Evolutionary conservation across 2,797 vertebrate species (phyloP).

Genomic region (Bradypus variegatus): DNA sequence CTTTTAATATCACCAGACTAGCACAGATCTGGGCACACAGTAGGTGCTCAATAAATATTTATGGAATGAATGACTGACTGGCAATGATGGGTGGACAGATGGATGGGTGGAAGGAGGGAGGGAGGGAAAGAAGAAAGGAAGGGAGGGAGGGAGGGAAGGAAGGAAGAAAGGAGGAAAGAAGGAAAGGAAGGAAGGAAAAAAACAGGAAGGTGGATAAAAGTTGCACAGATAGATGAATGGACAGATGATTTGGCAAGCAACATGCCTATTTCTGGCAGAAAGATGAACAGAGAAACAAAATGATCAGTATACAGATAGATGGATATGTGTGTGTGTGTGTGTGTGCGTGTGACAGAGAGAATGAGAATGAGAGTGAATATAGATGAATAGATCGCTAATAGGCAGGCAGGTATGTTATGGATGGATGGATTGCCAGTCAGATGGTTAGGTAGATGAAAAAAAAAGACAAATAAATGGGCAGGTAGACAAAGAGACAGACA

Average conservation of each 20-base stretch:
- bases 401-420: neutral
- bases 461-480: neutral
- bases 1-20: neutral
- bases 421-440: neutral
- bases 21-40: neutral
- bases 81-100: neutral
- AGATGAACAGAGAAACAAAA: slow-evolving; percentile 6
- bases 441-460: neutral
- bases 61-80: neutral
- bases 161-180: neutral
- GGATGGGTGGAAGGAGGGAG: neutral
- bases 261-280: neutral
- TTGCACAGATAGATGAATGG: neutral
- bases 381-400: neutral
- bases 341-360: neutral
- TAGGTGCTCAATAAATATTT: neutral
- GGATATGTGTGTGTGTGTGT: neutral
- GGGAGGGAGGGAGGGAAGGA: slow-evolving; percentile 1
- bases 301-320: neutral
- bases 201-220: neutral
- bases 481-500: neutral
- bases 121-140: neutral
- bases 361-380: neutral
- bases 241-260: neutral
- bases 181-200: neutral